phyloP scores from a whole-genome alignment of 2,797 vertebrate species.

The Eupleurogrammus muticus region DNA sequence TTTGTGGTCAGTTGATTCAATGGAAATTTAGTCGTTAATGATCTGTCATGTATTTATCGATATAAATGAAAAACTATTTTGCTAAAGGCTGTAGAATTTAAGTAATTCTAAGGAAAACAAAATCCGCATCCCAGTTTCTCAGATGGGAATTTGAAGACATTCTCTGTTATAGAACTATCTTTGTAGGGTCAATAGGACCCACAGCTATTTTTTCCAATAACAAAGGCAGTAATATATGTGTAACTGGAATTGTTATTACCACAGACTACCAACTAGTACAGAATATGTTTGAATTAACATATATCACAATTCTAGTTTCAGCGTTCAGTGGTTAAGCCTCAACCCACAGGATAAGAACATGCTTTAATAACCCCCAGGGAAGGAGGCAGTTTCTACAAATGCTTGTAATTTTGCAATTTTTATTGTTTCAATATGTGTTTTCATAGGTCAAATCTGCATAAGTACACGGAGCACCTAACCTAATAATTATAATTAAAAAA shows the following conservation, averaged over 20 bases:
- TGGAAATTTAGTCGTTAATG: neutral
- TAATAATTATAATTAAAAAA: no score
- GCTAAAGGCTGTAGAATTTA: neutral
- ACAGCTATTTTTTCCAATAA: neutral
- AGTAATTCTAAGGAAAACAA: neutral
- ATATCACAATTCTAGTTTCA: neutral
- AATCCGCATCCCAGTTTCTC: neutral
- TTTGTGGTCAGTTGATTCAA: neutral
- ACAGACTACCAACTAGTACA: neutral
- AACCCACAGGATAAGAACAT: constrained; percentile 2
- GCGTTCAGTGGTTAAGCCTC: neutral
- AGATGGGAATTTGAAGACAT: no score
- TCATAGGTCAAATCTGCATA: neutral
- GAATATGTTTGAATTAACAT: neutral
- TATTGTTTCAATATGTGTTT: neutral
- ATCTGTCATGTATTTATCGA: no score
- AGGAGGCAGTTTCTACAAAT: neutral
- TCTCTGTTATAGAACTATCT: neutral
- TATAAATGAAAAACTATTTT: no score
- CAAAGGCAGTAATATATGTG: neutral
- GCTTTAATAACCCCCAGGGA: constrained; percentile 4
- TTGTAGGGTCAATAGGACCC: neutral
- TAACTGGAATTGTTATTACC: constrained; percentile 11
- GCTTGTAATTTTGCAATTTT: neutral
- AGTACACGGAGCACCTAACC: neutral